Base-by-base conservation (phyloP, 2,888 invertebrate genomes). In the Chrysopilus asiliformis region DNA sequence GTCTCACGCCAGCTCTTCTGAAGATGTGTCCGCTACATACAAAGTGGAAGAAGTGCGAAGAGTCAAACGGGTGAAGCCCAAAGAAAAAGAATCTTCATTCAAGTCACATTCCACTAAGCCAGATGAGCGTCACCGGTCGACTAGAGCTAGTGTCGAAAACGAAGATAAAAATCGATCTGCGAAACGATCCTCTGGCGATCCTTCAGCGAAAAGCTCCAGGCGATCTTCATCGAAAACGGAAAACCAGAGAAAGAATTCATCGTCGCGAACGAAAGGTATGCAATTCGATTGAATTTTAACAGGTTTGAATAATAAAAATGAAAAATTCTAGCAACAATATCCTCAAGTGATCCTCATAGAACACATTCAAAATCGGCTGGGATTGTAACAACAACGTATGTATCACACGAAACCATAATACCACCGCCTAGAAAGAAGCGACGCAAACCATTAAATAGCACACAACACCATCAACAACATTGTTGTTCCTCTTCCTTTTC, bases 1-100 rank as follows among this genome's bases (percentile, higher is more conserved):
- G 64, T 65, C 42, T 59, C 61, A 2, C 43, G 66, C 65, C 12
- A 68, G 68, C 45, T 68, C 68, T 12, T 68, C 68, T 0, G 70
- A 69, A 49, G 68, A 68, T 51, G 47, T 68, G 16, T 53, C 60
- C 2, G 49, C 52, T 5, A 55, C 50, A 40, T 44, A 50, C 12
- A 60, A 58, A 37, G 47, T 49, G 17, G 57, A 57, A 32, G 25
- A 24, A 8, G 41, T 43, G 8, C 33, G 44, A 19, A 34, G 43
- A 10, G 38, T 44, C 7, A 34, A 39, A 37, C 40, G 39, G 13
- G 17, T 39, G 15, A 40, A 38, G 13, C 34, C 39, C 2, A 42
- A 43, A 25, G 43, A 44, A 32, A 42, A 40, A 29, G 34, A 44
- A 35, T n/a, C n/a, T n/a, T 30, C 10, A 7, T 19, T 19, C 22